Evolutionary conservation across 2,888 invertebrate species (phyloP).

Genomic region (Keiferia lycopersicella): DNA sequence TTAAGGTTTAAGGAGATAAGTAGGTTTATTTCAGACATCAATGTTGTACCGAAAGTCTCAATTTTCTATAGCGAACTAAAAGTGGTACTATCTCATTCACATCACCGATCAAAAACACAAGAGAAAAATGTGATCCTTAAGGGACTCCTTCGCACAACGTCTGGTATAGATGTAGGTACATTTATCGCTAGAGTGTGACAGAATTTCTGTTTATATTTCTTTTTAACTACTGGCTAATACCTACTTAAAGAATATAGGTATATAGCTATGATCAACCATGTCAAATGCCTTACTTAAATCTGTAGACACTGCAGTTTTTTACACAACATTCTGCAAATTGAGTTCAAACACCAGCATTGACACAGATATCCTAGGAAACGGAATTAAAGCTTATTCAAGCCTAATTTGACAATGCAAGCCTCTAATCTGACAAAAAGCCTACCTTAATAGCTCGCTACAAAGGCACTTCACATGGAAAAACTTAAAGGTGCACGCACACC

Average conservation of each 20-base stretch:
- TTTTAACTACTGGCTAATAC: too few relatives aligned
- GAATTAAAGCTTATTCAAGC: constrained; percentile 3
- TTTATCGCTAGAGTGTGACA: too few relatives aligned
- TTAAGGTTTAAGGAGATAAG: constrained; percentile 19
- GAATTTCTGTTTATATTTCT: too few relatives aligned
- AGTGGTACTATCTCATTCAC: too few relatives aligned
- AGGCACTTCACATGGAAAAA: constrained; percentile 28
- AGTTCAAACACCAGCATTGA: not conserved
- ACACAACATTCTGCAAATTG: too few relatives aligned
- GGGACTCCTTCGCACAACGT: too few relatives aligned
- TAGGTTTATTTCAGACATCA: not conserved
- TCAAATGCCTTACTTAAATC: constrained; percentile 4
- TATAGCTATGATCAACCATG: not conserved
- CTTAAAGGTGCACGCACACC: constrained; percentile 36
- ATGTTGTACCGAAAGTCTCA: too few relatives aligned
- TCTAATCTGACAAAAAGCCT: constrained; percentile 29
- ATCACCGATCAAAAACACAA: not conserved
- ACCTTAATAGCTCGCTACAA: constrained; percentile 28
- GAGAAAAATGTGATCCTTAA: not conserved
- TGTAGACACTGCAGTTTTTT: not conserved
- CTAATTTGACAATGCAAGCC: constrained; percentile 21
- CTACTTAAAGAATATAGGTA: too few relatives aligned
- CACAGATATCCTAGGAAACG: constrained; percentile 3
- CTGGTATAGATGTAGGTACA: too few relatives aligned
- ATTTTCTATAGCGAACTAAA: too few relatives aligned